Base-by-base conservation (phyloP, 2,797 vertebrate genomes). In the Podarcis siculus region DNA sequence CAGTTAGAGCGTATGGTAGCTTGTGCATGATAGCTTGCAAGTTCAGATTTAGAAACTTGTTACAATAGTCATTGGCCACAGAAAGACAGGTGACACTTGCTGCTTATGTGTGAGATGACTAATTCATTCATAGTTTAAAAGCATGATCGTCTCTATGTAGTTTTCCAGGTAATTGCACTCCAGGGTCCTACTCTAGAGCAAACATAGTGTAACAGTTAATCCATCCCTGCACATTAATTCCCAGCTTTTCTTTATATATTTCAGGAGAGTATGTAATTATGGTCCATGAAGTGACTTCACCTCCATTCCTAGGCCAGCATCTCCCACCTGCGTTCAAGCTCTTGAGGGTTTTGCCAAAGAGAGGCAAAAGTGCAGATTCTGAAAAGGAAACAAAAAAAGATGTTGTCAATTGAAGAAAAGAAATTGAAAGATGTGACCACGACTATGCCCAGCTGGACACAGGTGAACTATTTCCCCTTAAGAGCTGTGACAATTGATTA, bases 221-320 rank as follows among this genome's bases (percentile, higher is more conserved):
- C 61, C 61, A 15, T n/a, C 45, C 32, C 80, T n/a, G 39, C 23
- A 12, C 1, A 35, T 35, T 83, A 49, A 83, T 78, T n/a, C 45
- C 73, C 23, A 39, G n/a, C 6, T 55, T 39, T 37, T 49, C 21
- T 10, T 75, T 32, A 0, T 82, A 67, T 81, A 89, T 90, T 76
- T 45, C 87, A 96, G 96, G 95, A n/a, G 93, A 96, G 3, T 96
- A 94, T 6, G 91, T 95, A 72, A 64, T 97, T 88, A 90, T 93
- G 94, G 89, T 96, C 84, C 88, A 19, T 12, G 96, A 97, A 0
- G 87, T 95, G 81, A 96, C 95, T 25, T 27, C 55, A 4, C 95
- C 96, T 17, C 94, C 93, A 0, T 96, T 97, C 89, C 89, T 96
- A 87, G 95, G 94, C 86, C 91, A 81, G 58, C 85, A 77, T 1